These are phyloP conservation scores for Chalcosyrphus nemorum DNA, from an alignment of 2,888 invertebrate species.

Conservation along the genomic window DNA sequence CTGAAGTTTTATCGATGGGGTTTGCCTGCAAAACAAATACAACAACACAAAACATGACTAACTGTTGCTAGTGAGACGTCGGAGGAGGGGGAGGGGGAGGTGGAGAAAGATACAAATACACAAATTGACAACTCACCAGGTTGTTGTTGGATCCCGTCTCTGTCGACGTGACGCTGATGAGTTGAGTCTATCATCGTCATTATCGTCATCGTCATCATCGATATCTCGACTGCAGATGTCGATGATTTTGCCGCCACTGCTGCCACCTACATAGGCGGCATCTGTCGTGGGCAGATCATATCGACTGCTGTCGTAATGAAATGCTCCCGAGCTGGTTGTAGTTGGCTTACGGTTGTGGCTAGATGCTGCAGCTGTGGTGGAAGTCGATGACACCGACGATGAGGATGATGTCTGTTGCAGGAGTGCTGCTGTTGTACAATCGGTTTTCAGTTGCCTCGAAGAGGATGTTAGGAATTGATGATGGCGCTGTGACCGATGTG, in stretches of 20 bases:
- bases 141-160: conserved; percentile 49
- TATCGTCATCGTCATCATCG: conserved; percentile 77
- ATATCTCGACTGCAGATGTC: conserved; percentile 76
- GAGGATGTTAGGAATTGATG: conserved; percentile 50
- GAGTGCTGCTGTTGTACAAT: conserved; percentile 24
- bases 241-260: conserved; percentile 77
- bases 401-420: conserved; percentile 58
- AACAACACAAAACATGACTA: conserved; percentile 16
- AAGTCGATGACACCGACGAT: conserved; percentile 60
- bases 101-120: neutral
- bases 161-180: conserved; percentile 74
- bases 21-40: conserved; percentile 64
- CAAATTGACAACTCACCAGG: conserved; percentile 57
- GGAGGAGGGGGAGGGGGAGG: no score
- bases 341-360: conserved; percentile 33
- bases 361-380: conserved; percentile 27
- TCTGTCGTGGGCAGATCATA: conserved; percentile 69
- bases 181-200: conserved; percentile 69
- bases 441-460: conserved; percentile 20
- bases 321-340: conserved; percentile 62
- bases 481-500: conserved; percentile 36
- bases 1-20: conserved; percentile 78
- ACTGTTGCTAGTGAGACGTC: no score
- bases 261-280: conserved; percentile 76
- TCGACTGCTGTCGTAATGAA: conserved; percentile 61